Base-by-base conservation (phyloP, 1,140 invertebrate genomes). In the Eubasilissa regina region DNA sequence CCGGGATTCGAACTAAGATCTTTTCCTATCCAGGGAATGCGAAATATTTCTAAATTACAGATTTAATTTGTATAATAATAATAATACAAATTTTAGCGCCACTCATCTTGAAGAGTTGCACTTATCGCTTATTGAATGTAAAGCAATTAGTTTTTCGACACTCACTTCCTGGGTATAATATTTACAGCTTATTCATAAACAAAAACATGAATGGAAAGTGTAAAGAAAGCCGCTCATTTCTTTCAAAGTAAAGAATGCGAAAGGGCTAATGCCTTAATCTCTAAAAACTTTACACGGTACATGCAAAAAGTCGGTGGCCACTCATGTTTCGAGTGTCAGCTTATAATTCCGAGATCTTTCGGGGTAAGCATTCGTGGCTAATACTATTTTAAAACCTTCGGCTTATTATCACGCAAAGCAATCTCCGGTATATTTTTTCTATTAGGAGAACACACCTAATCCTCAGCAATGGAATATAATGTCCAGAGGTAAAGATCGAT, bases 371-470 rank as follows among this genome's bases (percentile, higher is more conserved):
- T 47, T 70, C 60, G 73, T 56, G 43, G 64, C 66, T 81, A 81
- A 81, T 81, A 75, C 72, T 44, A 78, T 78, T 78, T 81, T 78
- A 81, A 79, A 81, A 72, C 72, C 56, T 77, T 78, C 80, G 43
- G 60, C 15, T 75, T 78, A 66, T 58, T 81, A 81, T 81, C 80
- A 21, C 45, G 48, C 44, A 19, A 60, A 56, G 74, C 58, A 68
- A 81, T 81, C 80, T 79, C 19, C 58, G 21, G 53, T 12, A 53
- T 78, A 75, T 75, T 75, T n/a, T 60, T 58, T 60, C 17, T 75
- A 55, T 75, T 45, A 21, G 47, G 44, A 58, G 66, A 44, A 74
- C 75, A 81, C 64, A 17, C 45, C 78, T 81, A 81, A 81, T 81
- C 80, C 80, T 45, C 48, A 56, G 44, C 62, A 77, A 62, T 73